A percentile compares a stretch with the other conserved stretches of the same genome.
phyloP scores from a whole-genome alignment of 2,888 invertebrate genomes.

The Euclidia mi region DNA sequence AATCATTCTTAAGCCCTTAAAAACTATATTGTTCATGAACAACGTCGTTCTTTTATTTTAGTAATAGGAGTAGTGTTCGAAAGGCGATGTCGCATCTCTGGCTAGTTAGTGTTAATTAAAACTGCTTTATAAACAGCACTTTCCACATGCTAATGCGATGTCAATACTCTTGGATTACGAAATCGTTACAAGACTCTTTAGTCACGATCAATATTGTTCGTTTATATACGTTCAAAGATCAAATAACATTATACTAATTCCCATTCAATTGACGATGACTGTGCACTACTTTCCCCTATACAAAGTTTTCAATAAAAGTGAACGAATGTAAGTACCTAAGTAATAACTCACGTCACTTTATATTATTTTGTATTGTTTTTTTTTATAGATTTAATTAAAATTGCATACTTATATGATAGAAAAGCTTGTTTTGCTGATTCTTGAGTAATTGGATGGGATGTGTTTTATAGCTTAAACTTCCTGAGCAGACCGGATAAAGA shows the following conservation, averaged over 20 bases:
- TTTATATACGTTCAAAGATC: constrained; percentile 43
- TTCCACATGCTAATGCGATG: constrained; percentile 30
- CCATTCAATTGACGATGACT: constrained; percentile 55
- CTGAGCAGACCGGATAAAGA: constrained; percentile 1
- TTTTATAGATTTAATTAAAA: not conserved
- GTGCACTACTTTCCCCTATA: constrained; percentile 50
- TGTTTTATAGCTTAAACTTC: constrained; percentile 8
- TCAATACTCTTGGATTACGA: constrained; percentile 51
- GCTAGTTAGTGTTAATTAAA: not conserved
- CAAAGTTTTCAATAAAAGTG: constrained; percentile 24
- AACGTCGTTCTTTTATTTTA: no score
- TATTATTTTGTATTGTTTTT: constrained; percentile 6
- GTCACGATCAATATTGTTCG: constrained; percentile 55
- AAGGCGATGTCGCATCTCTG: not conserved
- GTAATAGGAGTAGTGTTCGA: no score
- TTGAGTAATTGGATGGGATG: no score
- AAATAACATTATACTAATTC: constrained; percentile 53
- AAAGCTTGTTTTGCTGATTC: not conserved
- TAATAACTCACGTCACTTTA: constrained; percentile 13
- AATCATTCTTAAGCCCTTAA: no score
- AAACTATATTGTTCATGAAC: no score
- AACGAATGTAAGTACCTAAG: constrained; percentile 17
- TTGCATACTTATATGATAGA: not conserved
- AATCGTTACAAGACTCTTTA: constrained; percentile 47
- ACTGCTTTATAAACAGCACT: constrained; percentile 4